phyloP scores from a whole-genome alignment of 2,888 invertebrate species.

The Nymphalis c-album region DNA sequence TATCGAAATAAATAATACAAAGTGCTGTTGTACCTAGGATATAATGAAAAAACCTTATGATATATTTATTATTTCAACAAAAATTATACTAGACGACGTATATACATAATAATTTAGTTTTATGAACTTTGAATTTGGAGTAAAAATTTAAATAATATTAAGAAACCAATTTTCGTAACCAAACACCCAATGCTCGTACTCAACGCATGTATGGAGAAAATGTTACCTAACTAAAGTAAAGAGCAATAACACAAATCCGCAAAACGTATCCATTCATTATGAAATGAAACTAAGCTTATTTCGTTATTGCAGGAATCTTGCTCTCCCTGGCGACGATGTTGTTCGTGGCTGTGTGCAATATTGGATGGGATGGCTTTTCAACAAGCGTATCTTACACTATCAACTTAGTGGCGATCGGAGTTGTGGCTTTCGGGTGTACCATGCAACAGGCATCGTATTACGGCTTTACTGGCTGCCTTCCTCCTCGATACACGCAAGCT shows the following conservation, averaged over 20 bases:
- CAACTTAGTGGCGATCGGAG: constrained; percentile 90
- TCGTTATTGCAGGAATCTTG: constrained; percentile 83
- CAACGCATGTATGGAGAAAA: too few relatives aligned
- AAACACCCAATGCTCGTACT: too few relatives aligned
- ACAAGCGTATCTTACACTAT: constrained; percentile 89
- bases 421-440: constrained; percentile 94
- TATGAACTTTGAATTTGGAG: too few relatives aligned
- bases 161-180: too few relatives aligned
- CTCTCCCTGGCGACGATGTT: constrained; percentile 90
- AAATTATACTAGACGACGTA: too few relatives aligned
- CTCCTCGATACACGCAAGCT: constrained; percentile 94
- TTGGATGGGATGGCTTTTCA: constrained; percentile 92
- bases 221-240: not conserved
- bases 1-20: too few relatives aligned
- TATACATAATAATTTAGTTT: too few relatives aligned
- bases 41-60: not conserved
- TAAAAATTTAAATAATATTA: too few relatives aligned
- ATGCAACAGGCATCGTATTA: constrained; percentile 97
- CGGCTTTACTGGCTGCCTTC: constrained; percentile 95
- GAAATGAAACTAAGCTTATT: not conserved
- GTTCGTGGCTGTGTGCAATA: constrained; percentile 92
- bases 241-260: not conserved
- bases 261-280: too few relatives aligned
- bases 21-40: not conserved
- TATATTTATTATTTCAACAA: too few relatives aligned